A percentile compares a stretch with the other conserved stretches of the same genome.
Conservation (phyloP, 1,140 invertebrate genomes). For the Penaeus vannamei region DNA sequence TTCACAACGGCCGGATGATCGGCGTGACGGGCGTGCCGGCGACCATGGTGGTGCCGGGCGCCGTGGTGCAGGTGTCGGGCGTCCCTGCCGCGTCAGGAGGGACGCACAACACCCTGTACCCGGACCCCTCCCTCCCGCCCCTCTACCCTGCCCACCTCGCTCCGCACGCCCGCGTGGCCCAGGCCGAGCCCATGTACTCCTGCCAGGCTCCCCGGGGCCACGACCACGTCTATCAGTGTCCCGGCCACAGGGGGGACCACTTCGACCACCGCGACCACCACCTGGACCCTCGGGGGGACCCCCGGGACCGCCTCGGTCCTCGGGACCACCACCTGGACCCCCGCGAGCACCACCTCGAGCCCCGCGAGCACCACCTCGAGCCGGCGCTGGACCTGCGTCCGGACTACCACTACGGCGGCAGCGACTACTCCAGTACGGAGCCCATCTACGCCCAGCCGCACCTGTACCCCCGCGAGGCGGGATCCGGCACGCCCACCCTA, state of each 20-base stretch:
- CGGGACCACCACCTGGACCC: conserved; percentile 50
- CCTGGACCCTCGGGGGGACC: no score
- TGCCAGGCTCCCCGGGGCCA: conserved; percentile 67
- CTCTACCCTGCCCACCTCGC: conserved; percentile 50
- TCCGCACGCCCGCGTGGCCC: conserved; percentile 42
- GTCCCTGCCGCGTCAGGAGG: conserved; percentile 23
- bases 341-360: conserved; percentile 34
- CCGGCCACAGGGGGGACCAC: conserved; percentile 62
- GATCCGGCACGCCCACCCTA: conserved; percentile 57
- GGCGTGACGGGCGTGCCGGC: conserved; percentile 61
- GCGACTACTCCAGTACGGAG: conserved; percentile 68
- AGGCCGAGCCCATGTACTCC: conserved; percentile 64
- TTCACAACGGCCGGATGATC: conserved; percentile 60
- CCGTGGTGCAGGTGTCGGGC: conserved; percentile 56
- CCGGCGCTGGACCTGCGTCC: conserved; percentile 49
- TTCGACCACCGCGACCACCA: conserved; percentile 38
- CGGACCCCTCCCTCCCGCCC: conserved; percentile 50
- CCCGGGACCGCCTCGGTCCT: conserved; percentile 19
- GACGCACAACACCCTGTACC: conserved; percentile 26
- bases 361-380: conserved; percentile 33
- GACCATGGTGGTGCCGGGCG: conserved; percentile 40
- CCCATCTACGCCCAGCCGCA: conserved; percentile 68
- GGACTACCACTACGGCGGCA: conserved; percentile 67
- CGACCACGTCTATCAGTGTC: conserved; percentile 68
- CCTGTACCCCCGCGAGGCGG: conserved; percentile 57